These are phyloP conservation scores for Leucania comma DNA, from an alignment of 2,888 invertebrate species.

Conservation along the genomic window DNA sequence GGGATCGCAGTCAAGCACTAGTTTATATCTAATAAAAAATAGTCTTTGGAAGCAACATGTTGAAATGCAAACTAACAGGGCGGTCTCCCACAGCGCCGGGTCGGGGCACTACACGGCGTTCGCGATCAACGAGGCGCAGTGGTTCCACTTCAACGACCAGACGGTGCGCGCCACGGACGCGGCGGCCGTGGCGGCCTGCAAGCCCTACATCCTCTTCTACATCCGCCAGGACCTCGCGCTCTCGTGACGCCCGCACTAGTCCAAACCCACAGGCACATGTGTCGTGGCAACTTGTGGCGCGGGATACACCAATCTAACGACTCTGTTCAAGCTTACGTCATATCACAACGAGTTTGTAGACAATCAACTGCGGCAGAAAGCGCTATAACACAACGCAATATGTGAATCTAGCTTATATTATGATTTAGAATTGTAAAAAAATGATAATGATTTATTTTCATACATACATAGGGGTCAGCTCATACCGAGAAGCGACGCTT, in stretches of 20 bases:
- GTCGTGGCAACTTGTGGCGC: too few species aligned
- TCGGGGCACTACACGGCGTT: constrained; percentile 97
- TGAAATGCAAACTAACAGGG: not conserved
- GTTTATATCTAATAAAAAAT: too few species aligned
- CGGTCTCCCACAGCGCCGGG: constrained; percentile 91
- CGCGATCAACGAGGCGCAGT: constrained; percentile 94
- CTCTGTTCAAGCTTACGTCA: too few species aligned
- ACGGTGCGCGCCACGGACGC: constrained; percentile 93
- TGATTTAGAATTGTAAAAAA: not conserved
- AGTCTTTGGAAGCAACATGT: not conserved
- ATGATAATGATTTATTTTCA: too few species aligned
- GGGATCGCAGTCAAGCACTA: too few species aligned
- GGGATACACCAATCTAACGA: too few species aligned
- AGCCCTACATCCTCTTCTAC: constrained; percentile 96
- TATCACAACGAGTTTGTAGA: too few species aligned
- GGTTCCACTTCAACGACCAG: constrained; percentile 97
- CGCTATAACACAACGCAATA: too few species aligned
- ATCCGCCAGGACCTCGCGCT: constrained; percentile 92
- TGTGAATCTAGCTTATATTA: too few species aligned
- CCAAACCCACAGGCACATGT: too few species aligned
- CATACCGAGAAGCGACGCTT: too few species aligned
- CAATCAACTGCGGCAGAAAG: too few species aligned
- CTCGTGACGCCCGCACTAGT: constrained; percentile 40
- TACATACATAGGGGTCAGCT: not conserved
- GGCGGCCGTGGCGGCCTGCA: constrained; percentile 93